A percentile compares a stretch with the other conserved stretches of the same genome.
Evolutionary conservation across 2,888 invertebrate genomes (phyloP).

Genomic region (Elegia similella): DNA sequence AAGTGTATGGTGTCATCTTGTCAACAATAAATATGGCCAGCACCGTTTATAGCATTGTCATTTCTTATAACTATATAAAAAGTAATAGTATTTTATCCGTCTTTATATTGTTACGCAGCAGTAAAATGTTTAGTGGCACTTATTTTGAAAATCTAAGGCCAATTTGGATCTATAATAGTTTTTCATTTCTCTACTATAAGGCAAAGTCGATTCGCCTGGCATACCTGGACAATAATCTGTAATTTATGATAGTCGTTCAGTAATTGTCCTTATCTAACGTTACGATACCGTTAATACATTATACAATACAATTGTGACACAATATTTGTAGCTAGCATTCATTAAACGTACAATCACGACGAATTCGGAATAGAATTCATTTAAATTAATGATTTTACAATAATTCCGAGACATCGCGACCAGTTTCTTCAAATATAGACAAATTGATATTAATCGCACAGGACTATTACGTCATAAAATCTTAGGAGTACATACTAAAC

Average conservation of each 20-base stretch:
- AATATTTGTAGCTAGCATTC: constrained; percentile 1
- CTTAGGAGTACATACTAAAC: neutral
- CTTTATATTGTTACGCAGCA: constrained; percentile 2
- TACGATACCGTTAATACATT: constrained; percentile 28
- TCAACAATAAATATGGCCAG: constrained; percentile 22
- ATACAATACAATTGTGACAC: constrained; percentile 10
- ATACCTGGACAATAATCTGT: constrained; percentile 1
- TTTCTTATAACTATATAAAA: constrained; percentile 22
- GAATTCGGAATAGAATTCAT: neutral
- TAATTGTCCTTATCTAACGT: constrained; percentile 36
- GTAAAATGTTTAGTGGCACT: constrained; percentile 16
- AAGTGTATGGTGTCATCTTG: constrained; percentile 24
- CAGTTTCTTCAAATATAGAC: neutral
- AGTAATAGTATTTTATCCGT: constrained; percentile 22
- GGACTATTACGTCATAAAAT: neutral
- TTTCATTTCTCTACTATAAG: neutral
- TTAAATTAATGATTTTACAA: neutral
- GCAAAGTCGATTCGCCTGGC: neutral
- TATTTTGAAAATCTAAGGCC: constrained; percentile 4
- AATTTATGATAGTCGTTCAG: constrained; percentile 27
- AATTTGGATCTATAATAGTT: neutral
- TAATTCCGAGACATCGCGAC: too few species aligned
- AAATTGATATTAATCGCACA: neutral
- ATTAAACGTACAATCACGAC: neutral
- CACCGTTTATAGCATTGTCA: constrained; percentile 22